Conservation (phyloP, 2,888 invertebrate genomes). For the Cephus nigrinus region DNA sequence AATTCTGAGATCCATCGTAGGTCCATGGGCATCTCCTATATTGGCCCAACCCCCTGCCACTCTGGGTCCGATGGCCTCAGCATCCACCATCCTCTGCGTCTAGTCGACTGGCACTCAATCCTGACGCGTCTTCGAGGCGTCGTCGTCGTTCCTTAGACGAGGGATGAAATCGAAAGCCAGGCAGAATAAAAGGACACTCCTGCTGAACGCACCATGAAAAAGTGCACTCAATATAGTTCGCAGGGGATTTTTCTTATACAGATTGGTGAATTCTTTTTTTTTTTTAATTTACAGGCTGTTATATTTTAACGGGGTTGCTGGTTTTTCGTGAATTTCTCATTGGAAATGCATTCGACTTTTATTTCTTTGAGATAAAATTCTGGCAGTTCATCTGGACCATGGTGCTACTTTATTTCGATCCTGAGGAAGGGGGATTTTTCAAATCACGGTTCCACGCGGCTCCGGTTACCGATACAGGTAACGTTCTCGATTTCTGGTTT, state of each 20-base stretch:
- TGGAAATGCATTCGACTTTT: neutral
- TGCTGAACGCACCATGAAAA: neutral
- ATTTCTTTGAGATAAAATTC: neutral
- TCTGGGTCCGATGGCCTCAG: neutral
- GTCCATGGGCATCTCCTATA: neutral
- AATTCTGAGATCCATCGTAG: neutral
- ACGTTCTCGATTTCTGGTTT: no score
- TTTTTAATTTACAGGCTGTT: neutral
- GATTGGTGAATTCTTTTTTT: neutral
- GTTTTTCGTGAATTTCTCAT: neutral
- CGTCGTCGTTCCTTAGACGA: neutral
- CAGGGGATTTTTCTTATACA: neutral
- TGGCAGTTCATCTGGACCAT: neutral
- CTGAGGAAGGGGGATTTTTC: conserved; percentile 30
- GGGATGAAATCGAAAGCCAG: neutral
- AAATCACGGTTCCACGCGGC: no score
- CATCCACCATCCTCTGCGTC: neutral
- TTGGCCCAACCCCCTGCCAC: neutral
- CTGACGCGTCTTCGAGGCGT: neutral
- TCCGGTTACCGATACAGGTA: no score
- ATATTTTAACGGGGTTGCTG: neutral
- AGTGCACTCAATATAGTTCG: neutral
- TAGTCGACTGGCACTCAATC: neutral
- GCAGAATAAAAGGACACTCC: neutral
- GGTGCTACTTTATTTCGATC: conserved; percentile 54